These are phyloP conservation scores for Pachycephala philippinensis DNA, from an alignment of 2,113 vertebrate genomes.

Conservation along the genomic window DNA sequence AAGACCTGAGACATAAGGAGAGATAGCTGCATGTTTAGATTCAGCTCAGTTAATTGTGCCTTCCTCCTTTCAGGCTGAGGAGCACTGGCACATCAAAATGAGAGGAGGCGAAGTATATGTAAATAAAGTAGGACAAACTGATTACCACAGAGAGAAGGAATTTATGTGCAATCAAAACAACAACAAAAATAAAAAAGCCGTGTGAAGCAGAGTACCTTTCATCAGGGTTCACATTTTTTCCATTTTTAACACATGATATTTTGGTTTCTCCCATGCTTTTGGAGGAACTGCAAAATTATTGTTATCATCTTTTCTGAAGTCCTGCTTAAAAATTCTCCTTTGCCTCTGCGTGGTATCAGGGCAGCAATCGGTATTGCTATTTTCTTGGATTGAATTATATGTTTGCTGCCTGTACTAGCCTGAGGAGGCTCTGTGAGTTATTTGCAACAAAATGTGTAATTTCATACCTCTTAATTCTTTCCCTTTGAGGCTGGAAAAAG, in stretches of 20 bases:
- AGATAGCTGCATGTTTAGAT: background rate
- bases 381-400: background rate
- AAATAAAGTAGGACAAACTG: background rate
- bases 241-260: background rate
- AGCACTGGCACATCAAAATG: background rate
- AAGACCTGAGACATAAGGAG: background rate
- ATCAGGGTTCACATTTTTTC: background rate
- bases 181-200: background rate
- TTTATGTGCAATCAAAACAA: background rate
- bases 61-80: background rate
- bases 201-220: background rate
- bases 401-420: background rate
- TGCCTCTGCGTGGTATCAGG: background rate
- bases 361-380: background rate
- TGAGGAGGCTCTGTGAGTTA: background rate
- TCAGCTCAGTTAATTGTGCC: background rate
- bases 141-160: background rate
- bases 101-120: background rate
- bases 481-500: background rate
- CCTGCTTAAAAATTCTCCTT: background rate
- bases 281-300: background rate
- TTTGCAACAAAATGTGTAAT: background rate
- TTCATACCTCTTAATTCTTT: conserved; percentile 5
- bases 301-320: background rate
- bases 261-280: background rate